Evolutionary conservation across 1,140 invertebrate species (phyloP), one percentile per base, ranked within the genome.

Genomic region (Ostrea denselamellosa): DNA sequence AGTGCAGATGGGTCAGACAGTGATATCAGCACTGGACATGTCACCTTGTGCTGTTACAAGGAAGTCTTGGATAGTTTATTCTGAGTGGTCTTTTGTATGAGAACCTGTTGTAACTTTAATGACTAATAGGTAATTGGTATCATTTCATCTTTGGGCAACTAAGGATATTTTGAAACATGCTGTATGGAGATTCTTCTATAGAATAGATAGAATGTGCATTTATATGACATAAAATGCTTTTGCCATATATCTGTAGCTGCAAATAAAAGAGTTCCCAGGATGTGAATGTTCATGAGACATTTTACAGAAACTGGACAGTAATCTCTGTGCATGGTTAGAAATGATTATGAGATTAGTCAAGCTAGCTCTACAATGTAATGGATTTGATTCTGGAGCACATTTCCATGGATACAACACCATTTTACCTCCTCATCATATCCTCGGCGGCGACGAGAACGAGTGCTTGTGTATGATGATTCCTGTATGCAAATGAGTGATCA

Each of bases 401-500:
- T 19, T 71, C 85, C 85, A 85, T 85, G 88, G 83, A 53, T 12
- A 89, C 83, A 89, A 83, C 85, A 83, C 22, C 68, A 58, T 34
- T 53, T 89, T 89, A 87, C 89, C 85, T 89, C 86, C 52, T 88
- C 77, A 17, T 87, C 84, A 51, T 81, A 25, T 56, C 85, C 83
- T 14, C 86, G 53, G 34, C 84, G 71, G 34, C 84, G 83, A 81
- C 84, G 83, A 62, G 84, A 87, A 51, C 84, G 89, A 44, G 65
- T 85, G 54, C 58, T 87, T 54, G 89, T 82, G 28, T 58, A 85
- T 62, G 83, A 85, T 28, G 83, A 85, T 62, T 58, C 54, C 52
- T 85, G 83, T 85, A 85, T 62, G 56, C 52, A 85, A 85, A 85
- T 85, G 83, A 85, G 82, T 85, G 54, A 62, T 85, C 28, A 54